A percentile compares a stretch with the other conserved stretches of the same genome.
phyloP scores from a whole-genome alignment of 1,140 invertebrate genomes.

The Hycleus phaleratus region DNA sequence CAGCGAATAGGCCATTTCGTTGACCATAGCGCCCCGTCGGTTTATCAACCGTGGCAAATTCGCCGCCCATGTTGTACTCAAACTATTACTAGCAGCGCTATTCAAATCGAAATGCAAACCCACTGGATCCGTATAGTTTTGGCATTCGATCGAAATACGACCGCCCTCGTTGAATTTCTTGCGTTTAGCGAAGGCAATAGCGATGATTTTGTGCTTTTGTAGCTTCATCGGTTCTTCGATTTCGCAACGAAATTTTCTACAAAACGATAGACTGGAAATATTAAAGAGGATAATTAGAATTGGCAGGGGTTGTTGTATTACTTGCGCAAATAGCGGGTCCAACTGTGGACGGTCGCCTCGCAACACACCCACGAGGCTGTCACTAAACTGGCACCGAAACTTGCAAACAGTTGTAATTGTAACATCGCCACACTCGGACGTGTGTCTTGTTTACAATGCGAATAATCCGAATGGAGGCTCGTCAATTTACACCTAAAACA shows the following conservation, averaged over 20 bases:
- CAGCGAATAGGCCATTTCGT: constrained; percentile 49
- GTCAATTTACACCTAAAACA: constrained; percentile 52
- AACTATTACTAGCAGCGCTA: constrained; percentile 63
- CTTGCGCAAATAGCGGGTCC: constrained; percentile 77
- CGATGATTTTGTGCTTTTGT: constrained; percentile 85
- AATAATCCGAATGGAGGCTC: constrained; percentile 45
- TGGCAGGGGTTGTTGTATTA: constrained; percentile 37
- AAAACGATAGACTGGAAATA: constrained; percentile 9
- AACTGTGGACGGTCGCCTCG: constrained; percentile 67
- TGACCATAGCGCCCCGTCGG: constrained; percentile 67
- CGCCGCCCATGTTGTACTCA: constrained; percentile 79
- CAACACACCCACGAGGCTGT: constrained; percentile 94
- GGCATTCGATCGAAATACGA: constrained; percentile 76
- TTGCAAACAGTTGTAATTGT: constrained; percentile 70
- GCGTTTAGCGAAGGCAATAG: constrained; percentile 81
- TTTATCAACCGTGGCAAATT: constrained; percentile 80
- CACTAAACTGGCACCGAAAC: constrained; percentile 76
- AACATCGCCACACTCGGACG: constrained; percentile 74
- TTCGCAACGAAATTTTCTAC: constrained; percentile 60
- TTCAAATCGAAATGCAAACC: constrained; percentile 80
- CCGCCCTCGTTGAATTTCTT: constrained; percentile 75
- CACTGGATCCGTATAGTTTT: constrained; percentile 82
- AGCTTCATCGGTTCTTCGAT: constrained; percentile 62
- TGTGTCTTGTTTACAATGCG: constrained; percentile 53
- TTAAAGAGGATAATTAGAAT: neutral